Percentiles rank a stretch among this genome's conserved stretches.
These are phyloP conservation scores for Eueremaeus valkanovi DNA, from an alignment of 2,888 invertebrate genomes.

Conservation along the genomic window DNA sequence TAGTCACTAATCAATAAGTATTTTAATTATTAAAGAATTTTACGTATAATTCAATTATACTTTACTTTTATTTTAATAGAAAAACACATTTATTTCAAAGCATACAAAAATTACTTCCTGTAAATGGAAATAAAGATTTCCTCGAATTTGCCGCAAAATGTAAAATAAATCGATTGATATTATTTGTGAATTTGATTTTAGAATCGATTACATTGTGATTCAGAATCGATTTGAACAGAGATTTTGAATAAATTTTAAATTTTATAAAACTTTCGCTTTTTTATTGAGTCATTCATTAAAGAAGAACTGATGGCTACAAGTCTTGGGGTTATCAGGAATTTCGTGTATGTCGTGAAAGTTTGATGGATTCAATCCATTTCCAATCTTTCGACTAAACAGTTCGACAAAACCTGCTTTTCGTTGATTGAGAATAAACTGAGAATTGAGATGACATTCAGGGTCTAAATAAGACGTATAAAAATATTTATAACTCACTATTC, in stretches of 20 bases:
- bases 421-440: neutral
- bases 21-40: no score
- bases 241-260: constrained; percentile 6
- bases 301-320: neutral
- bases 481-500: no score
- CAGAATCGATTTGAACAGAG: neutral
- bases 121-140: neutral
- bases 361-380: no score
- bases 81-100: no score
- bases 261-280: neutral
- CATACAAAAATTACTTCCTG: neutral
- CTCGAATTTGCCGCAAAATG: neutral
- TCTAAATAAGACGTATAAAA: no score
- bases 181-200: neutral
- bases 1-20: no score
- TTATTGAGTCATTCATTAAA: no score
- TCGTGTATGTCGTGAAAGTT: no score
- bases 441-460: no score
- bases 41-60: no score
- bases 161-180: neutral
- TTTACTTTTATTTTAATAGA: no score
- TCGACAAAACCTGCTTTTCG: neutral
- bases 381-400: no score
- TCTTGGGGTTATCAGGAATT: neutral
- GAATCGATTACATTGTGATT: neutral